Base-by-base conservation (phyloP, 1,140 invertebrate species). In the Oncopeltus fasciatus region DNA sequence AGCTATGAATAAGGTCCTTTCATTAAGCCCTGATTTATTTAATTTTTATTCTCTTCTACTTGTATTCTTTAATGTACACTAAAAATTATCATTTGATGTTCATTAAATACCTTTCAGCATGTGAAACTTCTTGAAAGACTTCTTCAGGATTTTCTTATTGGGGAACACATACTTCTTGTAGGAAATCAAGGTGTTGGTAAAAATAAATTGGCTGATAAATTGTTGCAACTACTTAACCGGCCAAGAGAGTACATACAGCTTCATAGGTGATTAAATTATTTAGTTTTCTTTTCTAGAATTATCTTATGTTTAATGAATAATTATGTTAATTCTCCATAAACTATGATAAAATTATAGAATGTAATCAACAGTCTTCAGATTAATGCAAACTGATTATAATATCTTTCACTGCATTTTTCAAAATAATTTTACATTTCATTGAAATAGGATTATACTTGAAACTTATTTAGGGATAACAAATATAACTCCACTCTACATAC, bases 191-290 rank as follows among this genome's bases (percentile, higher is more conserved):
- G 70, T 49, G 90, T 93, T 0, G 93, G 93, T 1, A 98, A 97
- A 73, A 97, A 98, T 72, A 97, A 98, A 82, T 84, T 98, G n/a
- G 86, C 90, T 2, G 95, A 98, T 73, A 80, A 91, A 66, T 80
- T 98, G 60, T 73, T 98, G 1, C 85, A 95, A 69, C 70, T 98
- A 0, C 71, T 97, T 46, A 93, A 94, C 70, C 75, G 87, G 38
- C 94, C 95, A 0, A 75, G 95, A 63, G 94, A 98, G 75, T 98
- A 98, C 70, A 89, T 98, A 67, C 95, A 98, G 71, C 74, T 98
- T 18, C 95, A 98, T 72, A 79, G 82, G 79, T 81, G 67, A 57
- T 9, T 8, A 9, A 9, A 49, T 8, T n/a, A 49, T 49, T n/a
- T 49, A 9, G n/a, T n/a, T n/a, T n/a, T n/a, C n/a, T n/a, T n/a